Evolutionary conservation across 1,140 invertebrate species (phyloP).

Genomic region (Hyposmocoma kahamanoa): DNA sequence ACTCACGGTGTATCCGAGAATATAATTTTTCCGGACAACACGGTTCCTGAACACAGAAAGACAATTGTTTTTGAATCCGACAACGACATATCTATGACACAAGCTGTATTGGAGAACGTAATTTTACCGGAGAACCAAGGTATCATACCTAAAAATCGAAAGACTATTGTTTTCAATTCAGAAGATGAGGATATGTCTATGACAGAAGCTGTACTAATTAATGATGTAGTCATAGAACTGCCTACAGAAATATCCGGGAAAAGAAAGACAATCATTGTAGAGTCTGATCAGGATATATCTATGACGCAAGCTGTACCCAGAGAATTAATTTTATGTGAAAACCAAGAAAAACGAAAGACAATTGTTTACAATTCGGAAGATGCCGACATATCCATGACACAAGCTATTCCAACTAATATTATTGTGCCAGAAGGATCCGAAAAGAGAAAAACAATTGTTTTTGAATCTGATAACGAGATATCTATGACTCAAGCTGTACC

Average conservation of each 20-base stretch:
- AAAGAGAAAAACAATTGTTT: constrained; percentile 9
- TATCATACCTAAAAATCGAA: constrained; percentile 11
- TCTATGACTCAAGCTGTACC: constrained; percentile 3
- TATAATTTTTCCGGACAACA: neutral
- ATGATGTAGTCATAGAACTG: neutral
- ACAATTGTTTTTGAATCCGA: constrained; percentile 30
- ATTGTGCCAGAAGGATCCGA: neutral
- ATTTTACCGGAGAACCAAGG: neutral
- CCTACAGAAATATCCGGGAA: neutral
- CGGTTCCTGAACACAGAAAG: neutral
- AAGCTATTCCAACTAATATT: neutral
- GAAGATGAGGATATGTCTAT: constrained; percentile 16
- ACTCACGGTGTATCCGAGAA: no score
- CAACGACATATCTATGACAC: constrained; percentile 32
- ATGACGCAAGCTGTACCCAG: constrained; percentile 23
- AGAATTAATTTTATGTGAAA: constrained; percentile 7
- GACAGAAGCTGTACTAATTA: constrained; percentile 11
- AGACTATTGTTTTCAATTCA: constrained; percentile 12
- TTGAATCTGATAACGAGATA: constrained; percentile 8
- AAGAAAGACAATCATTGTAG: constrained; percentile 14
- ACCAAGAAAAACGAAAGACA: constrained; percentile 5
- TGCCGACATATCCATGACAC: constrained; percentile 3
- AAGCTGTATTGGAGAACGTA: constrained; percentile 27
- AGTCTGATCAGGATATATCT: constrained; percentile 18
- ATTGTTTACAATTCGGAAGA: constrained; percentile 1